Percentiles rank a stretch among this genome's conserved stretches.
Evolutionary conservation across 2,113 vertebrate species (phyloP).

Genomic region (Pavo muticus): DNA sequence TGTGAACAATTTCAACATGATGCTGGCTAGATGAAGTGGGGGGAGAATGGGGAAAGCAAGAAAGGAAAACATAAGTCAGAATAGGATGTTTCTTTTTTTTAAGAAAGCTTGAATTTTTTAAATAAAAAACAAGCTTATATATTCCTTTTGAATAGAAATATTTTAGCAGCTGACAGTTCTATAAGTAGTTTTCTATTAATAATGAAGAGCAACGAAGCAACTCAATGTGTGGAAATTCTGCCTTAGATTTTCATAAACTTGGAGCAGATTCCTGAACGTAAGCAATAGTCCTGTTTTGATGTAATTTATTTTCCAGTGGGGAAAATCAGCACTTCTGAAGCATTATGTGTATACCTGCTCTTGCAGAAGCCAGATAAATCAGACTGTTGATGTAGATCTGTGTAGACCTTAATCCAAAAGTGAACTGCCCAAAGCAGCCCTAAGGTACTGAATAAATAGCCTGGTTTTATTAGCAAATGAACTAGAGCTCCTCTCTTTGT

Average conservation of each 20-base stretch:
- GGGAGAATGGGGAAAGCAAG: neutral
- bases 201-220: neutral
- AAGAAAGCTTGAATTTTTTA: neutral
- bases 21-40: neutral
- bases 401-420: neutral
- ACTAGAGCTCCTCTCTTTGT: neutral
- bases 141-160: neutral
- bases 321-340: neutral
- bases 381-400: constrained; percentile 4
- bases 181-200: neutral
- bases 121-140: neutral
- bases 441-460: neutral
- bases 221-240: neutral
- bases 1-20: neutral
- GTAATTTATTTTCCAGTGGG: neutral
- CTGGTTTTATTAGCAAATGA: neutral
- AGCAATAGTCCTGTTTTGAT: neutral
- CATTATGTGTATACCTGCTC: neutral
- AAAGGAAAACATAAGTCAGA: neutral
- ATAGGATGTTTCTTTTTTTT: neutral
- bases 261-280: neutral
- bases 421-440: neutral
- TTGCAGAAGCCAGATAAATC: neutral
- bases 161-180: neutral
- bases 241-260: neutral